These are phyloP conservation scores for Tenthredo scrophulariae DNA, from an alignment of 2,888 invertebrate genomes.

Conservation along the genomic window DNA sequence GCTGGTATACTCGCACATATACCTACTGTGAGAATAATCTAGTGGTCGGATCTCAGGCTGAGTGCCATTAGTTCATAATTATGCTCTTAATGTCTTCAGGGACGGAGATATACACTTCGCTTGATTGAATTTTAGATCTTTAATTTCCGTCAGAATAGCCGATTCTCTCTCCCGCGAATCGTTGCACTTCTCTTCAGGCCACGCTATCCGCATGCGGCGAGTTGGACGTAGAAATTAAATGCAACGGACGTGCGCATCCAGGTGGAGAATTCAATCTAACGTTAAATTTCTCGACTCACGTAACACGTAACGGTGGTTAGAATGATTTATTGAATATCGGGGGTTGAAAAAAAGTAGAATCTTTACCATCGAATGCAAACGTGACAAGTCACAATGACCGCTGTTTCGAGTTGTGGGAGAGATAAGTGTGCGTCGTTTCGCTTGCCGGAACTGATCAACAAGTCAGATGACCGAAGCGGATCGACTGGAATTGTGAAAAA, in stretches of 20 bases:
- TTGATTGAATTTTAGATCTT: slow-evolving; percentile 1
- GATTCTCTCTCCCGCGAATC: not conserved
- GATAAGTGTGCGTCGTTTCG: not conserved
- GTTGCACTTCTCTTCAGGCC: not conserved
- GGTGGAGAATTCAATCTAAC: slow-evolving; percentile 16
- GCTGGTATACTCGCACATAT: not conserved
- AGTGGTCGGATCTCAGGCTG: not conserved
- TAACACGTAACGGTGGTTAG: slow-evolving; percentile 22
- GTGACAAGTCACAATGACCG: not conserved
- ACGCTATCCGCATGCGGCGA: not conserved
- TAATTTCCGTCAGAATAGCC: not conserved
- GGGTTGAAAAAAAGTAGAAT: not conserved
- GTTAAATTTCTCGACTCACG: slow-evolving; percentile 43
- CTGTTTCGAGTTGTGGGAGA: not conserved
- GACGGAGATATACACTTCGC: slow-evolving; percentile 6
- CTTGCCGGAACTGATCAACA: not conserved
- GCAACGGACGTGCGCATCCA: not conserved
- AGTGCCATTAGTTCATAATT: slow-evolving; percentile 31
- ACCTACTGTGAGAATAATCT: not conserved
- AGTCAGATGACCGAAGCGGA: not conserved
- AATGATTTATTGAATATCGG: slow-evolving; percentile 11
- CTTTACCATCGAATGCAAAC: not conserved
- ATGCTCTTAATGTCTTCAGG: slow-evolving; percentile 37
- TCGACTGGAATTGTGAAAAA: not conserved
- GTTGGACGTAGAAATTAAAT: slow-evolving; percentile 17